Base-by-base conservation (phyloP, 2,113 vertebrate species). In the Stercorarius parasiticus region DNA sequence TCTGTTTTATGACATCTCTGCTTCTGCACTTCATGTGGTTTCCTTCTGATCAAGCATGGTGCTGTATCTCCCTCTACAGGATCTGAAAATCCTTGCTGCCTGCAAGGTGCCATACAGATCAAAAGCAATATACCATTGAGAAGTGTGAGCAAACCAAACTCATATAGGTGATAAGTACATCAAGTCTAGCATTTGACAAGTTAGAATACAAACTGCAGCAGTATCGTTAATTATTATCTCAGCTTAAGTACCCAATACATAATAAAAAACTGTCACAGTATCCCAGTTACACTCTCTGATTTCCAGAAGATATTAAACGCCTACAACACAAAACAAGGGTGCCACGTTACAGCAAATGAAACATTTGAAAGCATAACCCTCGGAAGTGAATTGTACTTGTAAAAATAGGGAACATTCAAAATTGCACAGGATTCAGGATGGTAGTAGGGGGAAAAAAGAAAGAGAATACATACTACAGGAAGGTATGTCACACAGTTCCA, bases 401-500 rank as follows among this genome's bases (percentile, higher is more conserved):
- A 80, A 82, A 47, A 85, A 89, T 5, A 70, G 15, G n/a, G 14
- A 91, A 45, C 36, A 93, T 88, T 77, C 38, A 95, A 84, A 89
- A 91, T 84, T 45, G 45, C 53, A 83, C 18, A 59, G 27, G 20
- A 80, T 84, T 90, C 15, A 36, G 43, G 77, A 59, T 34, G 95
- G 86, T 85, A 90, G 36, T 95, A 94, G 59, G 81, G 82, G 61
- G 62, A 95, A 94, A 82, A 89, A 97, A 91, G 92, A 98, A 97
- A 97, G 91, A 82, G 95, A 97, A 96, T 98, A 99, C 99, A 99
- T 98, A 99, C 99, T 98, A 98, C 99, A 99, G 38, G 99, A 98
- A 64, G 98, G 98, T 88, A 99, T 96, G 97, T 99, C 99, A 97
- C 99, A 99, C 95, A 99, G 98, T 97, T 99, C 99, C 97, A 99